Conservation (phyloP, 2,888 invertebrate genomes). For the Cosmia trapezina region DNA sequence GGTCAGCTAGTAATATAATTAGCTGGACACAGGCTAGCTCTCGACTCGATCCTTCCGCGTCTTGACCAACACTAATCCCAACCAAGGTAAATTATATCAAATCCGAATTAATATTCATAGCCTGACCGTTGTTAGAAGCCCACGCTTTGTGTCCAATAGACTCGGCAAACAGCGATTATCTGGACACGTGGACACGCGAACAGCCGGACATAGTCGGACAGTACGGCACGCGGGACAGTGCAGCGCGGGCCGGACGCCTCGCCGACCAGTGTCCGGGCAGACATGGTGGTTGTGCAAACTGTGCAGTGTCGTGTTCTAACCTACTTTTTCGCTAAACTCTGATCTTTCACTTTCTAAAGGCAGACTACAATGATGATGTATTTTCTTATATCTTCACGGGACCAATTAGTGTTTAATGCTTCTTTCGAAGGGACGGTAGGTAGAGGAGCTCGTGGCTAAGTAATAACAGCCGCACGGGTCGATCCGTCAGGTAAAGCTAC, state of each 20-base stretch:
- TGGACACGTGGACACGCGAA: conserved; percentile 32
- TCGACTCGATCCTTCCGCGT: background rate
- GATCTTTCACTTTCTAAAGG: background rate
- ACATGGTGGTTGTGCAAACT: conserved; percentile 10
- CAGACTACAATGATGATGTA: background rate
- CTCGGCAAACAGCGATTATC: conserved; percentile 40
- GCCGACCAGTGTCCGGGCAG: conserved; percentile 7
- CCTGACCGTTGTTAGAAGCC: conserved; percentile 25
- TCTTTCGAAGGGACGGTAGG: too few relatives aligned
- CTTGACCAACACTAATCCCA: conserved; percentile 17
- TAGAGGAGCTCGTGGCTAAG: too few relatives aligned
- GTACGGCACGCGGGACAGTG: conserved; percentile 33
- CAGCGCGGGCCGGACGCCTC: conserved; percentile 26
- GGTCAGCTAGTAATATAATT: background rate
- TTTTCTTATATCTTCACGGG: background rate
- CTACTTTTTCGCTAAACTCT: background rate
- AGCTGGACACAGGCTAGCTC: background rate
- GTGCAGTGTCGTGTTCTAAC: conserved; percentile 20
- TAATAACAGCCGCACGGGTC: too few relatives aligned
- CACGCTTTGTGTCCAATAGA: conserved; percentile 48
- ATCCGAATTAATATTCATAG: conserved; percentile 46
- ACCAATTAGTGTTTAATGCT: background rate
- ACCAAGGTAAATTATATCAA: conserved; percentile 51
- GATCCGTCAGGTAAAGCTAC: too few relatives aligned
- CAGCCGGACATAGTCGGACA: conserved; percentile 27